Conservation (phyloP, 2,797 vertebrate genomes). For the Vipera latastei region DNA sequence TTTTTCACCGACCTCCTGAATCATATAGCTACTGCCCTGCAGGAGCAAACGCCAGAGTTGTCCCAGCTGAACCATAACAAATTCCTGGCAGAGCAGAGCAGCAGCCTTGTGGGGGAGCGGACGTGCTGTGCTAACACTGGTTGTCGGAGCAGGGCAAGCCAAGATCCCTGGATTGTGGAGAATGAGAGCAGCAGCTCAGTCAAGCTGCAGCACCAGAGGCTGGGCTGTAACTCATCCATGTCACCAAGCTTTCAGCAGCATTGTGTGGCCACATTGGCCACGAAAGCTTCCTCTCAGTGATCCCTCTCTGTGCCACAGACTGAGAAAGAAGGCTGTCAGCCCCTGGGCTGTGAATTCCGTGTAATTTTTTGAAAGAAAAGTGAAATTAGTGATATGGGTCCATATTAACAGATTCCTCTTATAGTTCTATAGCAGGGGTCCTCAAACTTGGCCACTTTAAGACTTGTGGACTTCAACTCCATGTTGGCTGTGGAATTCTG, state of each 20-base stretch:
- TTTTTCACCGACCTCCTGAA: constrained; percentile 95
- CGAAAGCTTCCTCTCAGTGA: constrained; percentile 98
- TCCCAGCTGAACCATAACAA: constrained; percentile 67
- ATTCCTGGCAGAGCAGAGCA: constrained; percentile 68
- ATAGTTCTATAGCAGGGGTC: constrained; percentile 39
- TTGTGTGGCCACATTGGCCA: constrained; percentile 92
- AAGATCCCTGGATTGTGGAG: constrained; percentile 88
- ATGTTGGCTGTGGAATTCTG: too few relatives aligned
- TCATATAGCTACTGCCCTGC: constrained; percentile 88
- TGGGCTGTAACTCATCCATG: constrained; percentile 88
- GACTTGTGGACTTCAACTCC: too few relatives aligned
- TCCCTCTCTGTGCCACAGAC: constrained; percentile 58
- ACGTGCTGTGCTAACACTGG: constrained; percentile 72
- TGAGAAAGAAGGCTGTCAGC: constrained; percentile 54
- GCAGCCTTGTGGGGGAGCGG: constrained; percentile 67
- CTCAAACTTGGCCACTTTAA: too few relatives aligned
- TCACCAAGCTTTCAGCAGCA: constrained; percentile 99
- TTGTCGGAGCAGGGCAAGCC: constrained; percentile 81
- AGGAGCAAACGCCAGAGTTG: constrained; percentile 76
- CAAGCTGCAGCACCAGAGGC: constrained; percentile 91
- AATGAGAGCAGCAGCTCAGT: constrained; percentile 72
- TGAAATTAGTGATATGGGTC: constrained; percentile 35
- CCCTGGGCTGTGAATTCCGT: constrained; percentile 57
- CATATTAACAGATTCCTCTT: constrained; percentile 58
- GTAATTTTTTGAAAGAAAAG: constrained; percentile 54